phyloP scores from a whole-genome alignment of 2,888 invertebrate species.

The Chrysomela aeneicollis region DNA sequence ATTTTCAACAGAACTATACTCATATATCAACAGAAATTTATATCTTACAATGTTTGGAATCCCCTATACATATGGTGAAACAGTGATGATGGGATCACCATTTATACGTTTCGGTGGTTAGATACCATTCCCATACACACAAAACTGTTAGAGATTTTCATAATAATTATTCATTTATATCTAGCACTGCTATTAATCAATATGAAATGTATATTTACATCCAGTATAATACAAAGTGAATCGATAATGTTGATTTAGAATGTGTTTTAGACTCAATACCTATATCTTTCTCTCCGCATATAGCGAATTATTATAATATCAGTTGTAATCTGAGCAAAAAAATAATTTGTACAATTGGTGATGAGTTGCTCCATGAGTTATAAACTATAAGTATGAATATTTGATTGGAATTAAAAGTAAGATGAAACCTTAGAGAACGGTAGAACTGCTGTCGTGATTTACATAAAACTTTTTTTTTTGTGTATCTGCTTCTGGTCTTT shows the following conservation, averaged over 20 bases:
- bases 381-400: too few relatives aligned
- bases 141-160: background rate
- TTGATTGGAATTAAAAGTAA: too few relatives aligned
- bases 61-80: background rate
- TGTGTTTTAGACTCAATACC: background rate
- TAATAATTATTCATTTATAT: background rate
- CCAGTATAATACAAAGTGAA: conserved; percentile 12
- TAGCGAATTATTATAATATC: background rate
- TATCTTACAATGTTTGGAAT: conserved; percentile 2
- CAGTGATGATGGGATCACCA: background rate
- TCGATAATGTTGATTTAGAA: background rate
- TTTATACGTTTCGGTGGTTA: background rate
- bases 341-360: too few relatives aligned
- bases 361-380: too few relatives aligned
- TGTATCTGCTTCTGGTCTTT: too few relatives aligned
- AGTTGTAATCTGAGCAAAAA: background rate
- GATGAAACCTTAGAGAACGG: too few relatives aligned
- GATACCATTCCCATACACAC: background rate
- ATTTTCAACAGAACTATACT: background rate
- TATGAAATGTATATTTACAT: conserved; percentile 20
- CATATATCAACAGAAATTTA: background rate
- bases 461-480: too few relatives aligned
- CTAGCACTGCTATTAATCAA: background rate
- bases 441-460: too few relatives aligned
- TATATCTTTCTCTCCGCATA: background rate